Percentiles rank a stretch among this genome's conserved stretches.
Conservation (phyloP, 2,797 vertebrate genomes). For the Rhincodon typus region DNA sequence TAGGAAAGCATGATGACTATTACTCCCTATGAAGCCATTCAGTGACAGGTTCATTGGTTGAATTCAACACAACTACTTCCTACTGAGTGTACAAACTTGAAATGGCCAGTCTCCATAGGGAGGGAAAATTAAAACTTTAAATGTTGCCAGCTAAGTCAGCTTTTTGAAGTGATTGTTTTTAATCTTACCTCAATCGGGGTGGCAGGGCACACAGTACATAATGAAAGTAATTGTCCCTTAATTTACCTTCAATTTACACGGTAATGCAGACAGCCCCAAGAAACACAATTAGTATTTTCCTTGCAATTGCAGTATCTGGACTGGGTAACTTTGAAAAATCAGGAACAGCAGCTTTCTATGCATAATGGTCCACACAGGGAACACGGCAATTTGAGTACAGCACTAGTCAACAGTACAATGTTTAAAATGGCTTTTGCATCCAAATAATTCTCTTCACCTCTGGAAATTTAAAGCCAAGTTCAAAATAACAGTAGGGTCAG, state of each 20-base stretch:
- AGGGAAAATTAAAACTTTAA: constrained; percentile 33
- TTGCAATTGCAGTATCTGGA: constrained; percentile 27
- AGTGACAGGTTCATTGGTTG: constrained; percentile 13
- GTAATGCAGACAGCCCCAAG: constrained; percentile 35
- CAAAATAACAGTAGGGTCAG: background rate
- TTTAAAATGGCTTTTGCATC: background rate
- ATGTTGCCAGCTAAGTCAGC: background rate
- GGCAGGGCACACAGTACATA: constrained; percentile 8
- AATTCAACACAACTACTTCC: constrained; percentile 6
- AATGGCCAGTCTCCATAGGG: constrained; percentile 16
- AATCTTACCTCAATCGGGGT: constrained; percentile 30
- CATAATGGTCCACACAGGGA: constrained; percentile 4
- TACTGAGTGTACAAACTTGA: constrained; percentile 20
- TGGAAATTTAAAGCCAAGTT: background rate
- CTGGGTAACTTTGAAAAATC: constrained; percentile 16
- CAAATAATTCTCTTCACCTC: background rate
- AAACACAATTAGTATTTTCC: constrained; percentile 16
- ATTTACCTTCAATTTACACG: constrained; percentile 36
- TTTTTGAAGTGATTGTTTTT: constrained; percentile 21
- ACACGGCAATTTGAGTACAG: background rate
- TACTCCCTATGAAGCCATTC: constrained; percentile 10
- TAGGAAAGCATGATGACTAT: background rate
- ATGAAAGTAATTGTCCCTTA: constrained; percentile 34
- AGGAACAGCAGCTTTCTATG: background rate
- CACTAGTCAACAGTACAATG: background rate